These are phyloP conservation scores for Orycteropus afer DNA, from an alignment of 2,113 vertebrate species.

Conservation along the genomic window DNA sequence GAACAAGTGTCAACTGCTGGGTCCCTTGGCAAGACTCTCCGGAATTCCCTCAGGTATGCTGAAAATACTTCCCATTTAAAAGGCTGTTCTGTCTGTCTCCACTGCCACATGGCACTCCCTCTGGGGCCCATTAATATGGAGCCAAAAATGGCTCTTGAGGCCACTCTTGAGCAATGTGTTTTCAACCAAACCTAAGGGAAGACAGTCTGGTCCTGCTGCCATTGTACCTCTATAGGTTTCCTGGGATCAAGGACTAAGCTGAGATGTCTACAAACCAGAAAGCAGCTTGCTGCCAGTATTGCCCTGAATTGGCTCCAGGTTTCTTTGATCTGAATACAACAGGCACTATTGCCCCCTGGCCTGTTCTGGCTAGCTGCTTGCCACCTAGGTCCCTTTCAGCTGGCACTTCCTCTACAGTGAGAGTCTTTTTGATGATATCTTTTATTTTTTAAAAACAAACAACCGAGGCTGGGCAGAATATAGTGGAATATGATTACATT, in stretches of 20 bases:
- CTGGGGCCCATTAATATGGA: constrained; percentile 24
- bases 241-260: background rate
- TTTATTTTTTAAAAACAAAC: background rate
- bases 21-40: constrained; percentile 8
- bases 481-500: background rate
- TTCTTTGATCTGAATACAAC: background rate
- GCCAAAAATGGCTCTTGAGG: constrained; percentile 29
- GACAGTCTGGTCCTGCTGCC: background rate
- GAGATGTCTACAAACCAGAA: background rate
- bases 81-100: background rate
- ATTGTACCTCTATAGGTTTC: background rate
- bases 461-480: background rate
- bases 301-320: background rate
- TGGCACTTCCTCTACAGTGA: background rate
- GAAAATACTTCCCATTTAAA: constrained; percentile 43
- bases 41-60: background rate
- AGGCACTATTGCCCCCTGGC: background rate
- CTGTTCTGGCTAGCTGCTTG: background rate
- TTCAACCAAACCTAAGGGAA: constrained; percentile 60
- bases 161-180: constrained; percentile 47
- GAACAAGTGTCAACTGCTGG: background rate
- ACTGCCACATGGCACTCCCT: background rate
- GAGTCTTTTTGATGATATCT: background rate
- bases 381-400: background rate
- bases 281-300: background rate